Conservation (phyloP, 1,140 invertebrate species). For the Danaus melanippus region DNA sequence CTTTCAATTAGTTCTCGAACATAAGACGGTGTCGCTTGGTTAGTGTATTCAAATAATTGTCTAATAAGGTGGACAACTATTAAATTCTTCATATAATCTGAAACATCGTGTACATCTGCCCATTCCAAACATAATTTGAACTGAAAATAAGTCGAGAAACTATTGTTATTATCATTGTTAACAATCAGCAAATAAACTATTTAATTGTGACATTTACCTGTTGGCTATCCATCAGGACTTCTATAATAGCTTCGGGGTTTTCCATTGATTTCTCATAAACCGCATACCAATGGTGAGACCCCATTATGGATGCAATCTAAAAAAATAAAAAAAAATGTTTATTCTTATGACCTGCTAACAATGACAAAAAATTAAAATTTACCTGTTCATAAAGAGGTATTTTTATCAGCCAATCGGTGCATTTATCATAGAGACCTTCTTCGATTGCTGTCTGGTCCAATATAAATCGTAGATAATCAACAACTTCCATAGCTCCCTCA, state of each 20-base stretch:
- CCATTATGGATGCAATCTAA: conserved; percentile 57
- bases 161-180: too few relatives aligned
- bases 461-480: conserved; percentile 57
- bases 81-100: conserved; percentile 62
- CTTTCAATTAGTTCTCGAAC: conserved; percentile 66
- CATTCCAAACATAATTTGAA: conserved; percentile 77
- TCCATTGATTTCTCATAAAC: conserved; percentile 53
- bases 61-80: conserved; percentile 55
- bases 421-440: conserved; percentile 52
- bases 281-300: conserved; percentile 45
- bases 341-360: too few relatives aligned
- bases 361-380: conserved; percentile 6
- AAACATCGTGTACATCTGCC: conserved; percentile 72
- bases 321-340: conserved; percentile 17
- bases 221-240: conserved; percentile 58
- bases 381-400: conserved; percentile 69
- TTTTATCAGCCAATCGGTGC: conserved; percentile 58
- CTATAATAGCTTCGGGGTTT: conserved; percentile 55
- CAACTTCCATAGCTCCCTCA: conserved; percentile 58
- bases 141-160: conserved; percentile 35
- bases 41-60: conserved; percentile 59
- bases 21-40: conserved; percentile 43
- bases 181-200: too few relatives aligned
- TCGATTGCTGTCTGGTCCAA: conserved; percentile 43
- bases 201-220: conserved; percentile 35